These are phyloP conservation scores for Aurelia coerulea DNA, from an alignment of 30 jellyfish, hydroid and myxozoan genomes.

Conservation along the genomic window DNA sequence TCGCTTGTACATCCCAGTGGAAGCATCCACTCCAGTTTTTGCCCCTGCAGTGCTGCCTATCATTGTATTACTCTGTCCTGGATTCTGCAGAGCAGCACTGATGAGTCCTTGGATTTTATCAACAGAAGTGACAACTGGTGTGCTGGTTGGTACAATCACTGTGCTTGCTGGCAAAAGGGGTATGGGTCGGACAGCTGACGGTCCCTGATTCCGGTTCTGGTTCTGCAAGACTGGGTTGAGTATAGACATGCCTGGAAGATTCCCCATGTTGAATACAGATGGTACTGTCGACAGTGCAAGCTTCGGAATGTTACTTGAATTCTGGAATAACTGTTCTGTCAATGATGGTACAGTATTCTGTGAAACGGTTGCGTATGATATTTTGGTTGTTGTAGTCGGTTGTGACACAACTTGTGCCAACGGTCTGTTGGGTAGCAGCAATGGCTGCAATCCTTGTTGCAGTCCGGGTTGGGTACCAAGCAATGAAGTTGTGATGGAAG, in stretches of 20 bases:
- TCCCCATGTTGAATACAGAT: conserved; percentile 51
- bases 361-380: conserved; percentile 31
- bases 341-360: conserved; percentile 62
- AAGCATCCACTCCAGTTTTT: neutral
- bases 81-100: conserved; percentile 66
- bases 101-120: conserved; percentile 76
- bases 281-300: conserved; percentile 41
- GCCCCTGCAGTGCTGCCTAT: conserved; percentile 29
- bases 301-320: conserved; percentile 43
- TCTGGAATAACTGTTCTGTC: conserved; percentile 68
- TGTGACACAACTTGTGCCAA: conserved; percentile 10
- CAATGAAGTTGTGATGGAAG: conserved; percentile 4
- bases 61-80: conserved; percentile 36
- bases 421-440: conserved; percentile 48
- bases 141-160: conserved; percentile 53
- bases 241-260: conserved; percentile 52
- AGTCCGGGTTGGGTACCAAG: conserved; percentile 40
- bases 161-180: conserved; percentile 55
- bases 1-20: conserved; percentile 18
- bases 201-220: conserved; percentile 27
- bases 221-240: conserved; percentile 46
- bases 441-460: conserved; percentile 15
- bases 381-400: conserved; percentile 26
- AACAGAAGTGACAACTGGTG: conserved; percentile 28
- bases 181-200: conserved; percentile 22